These are phyloP conservation scores for Tetragonula carbonaria DNA, from an alignment of 2,888 invertebrate species.

Conservation along the genomic window DNA sequence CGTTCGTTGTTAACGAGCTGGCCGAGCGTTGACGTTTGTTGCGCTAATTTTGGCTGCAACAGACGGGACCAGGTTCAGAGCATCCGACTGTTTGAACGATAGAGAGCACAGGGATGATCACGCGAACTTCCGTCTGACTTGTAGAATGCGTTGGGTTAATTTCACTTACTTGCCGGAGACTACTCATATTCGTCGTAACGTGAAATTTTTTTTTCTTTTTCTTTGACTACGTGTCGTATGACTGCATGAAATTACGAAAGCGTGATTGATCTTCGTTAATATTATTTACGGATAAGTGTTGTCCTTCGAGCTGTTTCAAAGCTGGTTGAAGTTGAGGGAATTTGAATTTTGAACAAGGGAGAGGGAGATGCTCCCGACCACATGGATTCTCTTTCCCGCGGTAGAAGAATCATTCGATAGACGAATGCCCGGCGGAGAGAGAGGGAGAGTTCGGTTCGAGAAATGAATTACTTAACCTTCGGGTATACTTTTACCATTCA, in stretches of 20 bases:
- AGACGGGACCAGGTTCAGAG: not conserved
- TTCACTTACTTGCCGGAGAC: too few species aligned
- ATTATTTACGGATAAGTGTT: not conserved
- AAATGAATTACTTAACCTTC: slow-evolving; percentile 60
- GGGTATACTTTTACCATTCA: slow-evolving; percentile 37
- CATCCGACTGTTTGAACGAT: not conserved
- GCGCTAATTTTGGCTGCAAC: not conserved
- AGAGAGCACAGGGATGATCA: not conserved
- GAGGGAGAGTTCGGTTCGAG: not conserved
- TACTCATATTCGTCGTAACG: too few species aligned
- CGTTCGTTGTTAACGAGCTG: slow-evolving; percentile 11
- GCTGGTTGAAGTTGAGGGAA: not conserved
- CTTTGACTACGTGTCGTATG: too few species aligned
- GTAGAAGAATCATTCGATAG: not conserved
- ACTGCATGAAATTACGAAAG: too few species aligned
- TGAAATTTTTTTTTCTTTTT: too few species aligned
- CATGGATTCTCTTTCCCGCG: not conserved
- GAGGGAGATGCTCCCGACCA: not conserved
- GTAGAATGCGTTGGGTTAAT: too few species aligned
- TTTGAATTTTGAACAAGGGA: not conserved
- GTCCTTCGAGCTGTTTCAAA: not conserved
- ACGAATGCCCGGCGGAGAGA: not conserved
- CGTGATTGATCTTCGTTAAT: too few species aligned
- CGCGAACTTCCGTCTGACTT: not conserved
- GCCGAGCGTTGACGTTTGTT: slow-evolving; percentile 4